Conservation (phyloP, 2,888 invertebrate genomes). For the Cataglyphis livida region DNA sequence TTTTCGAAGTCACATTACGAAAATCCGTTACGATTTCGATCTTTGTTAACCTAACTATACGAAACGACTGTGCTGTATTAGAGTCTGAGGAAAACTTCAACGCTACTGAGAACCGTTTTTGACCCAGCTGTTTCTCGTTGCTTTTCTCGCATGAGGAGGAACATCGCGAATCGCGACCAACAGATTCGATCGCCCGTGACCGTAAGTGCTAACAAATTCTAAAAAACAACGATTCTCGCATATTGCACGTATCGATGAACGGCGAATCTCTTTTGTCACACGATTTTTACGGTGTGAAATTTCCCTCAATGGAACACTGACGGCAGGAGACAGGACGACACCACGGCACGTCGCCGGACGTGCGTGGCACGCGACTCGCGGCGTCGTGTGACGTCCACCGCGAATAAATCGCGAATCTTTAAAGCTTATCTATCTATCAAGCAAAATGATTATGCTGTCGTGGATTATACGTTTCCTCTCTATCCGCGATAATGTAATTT, state of each 20-base stretch:
- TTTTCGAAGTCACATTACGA: neutral
- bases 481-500: neutral
- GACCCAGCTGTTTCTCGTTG: neutral
- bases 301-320: neutral
- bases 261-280: neutral
- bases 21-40: neutral
- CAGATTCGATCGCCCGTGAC: neutral
- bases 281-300: neutral
- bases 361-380: constrained; percentile 41
- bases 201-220: neutral
- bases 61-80: neutral
- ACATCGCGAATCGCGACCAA: neutral
- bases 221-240: neutral
- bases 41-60: neutral
- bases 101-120: neutral
- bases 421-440: neutral
- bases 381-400: constrained; percentile 17
- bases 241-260: neutral
- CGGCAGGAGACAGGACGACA: too few relatives aligned
- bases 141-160: neutral
- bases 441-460: neutral
- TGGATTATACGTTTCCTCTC: too few relatives aligned
- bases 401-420: neutral
- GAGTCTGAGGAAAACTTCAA: neutral
- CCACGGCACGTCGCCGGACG: neutral